Evolutionary conservation across 2,797 vertebrate species (phyloP), one percentile per base, ranked within the genome.

Genomic region (Mus minutoides): DNA sequence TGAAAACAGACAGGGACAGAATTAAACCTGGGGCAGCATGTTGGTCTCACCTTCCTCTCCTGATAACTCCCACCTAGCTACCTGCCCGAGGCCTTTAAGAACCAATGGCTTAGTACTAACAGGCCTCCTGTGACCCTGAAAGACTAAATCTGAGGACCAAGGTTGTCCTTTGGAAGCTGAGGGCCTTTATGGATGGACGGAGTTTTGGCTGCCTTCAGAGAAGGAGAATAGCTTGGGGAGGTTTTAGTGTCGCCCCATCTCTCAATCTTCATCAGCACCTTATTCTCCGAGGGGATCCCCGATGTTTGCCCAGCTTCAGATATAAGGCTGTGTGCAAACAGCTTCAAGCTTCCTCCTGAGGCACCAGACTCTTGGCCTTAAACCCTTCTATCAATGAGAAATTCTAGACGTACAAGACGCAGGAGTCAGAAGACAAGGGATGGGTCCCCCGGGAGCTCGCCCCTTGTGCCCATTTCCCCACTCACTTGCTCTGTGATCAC

Each of bases 1-100:
- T 99, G 95, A 94, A 95, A 98, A 98, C 91, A 97, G 90, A 98
- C 96, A 73, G 13, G 94, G 97, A 97, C 94, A 97, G 92, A 0
- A 0, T 98, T 82, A 98, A 0, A 37, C 29, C 95, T 3, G 4
- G 56, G 64, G 95, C 64, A 69, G 84, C 40, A 3, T 77, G 80
- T 71, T 58, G 56, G 94, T 88, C 75, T 88, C 60, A 2, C 6
- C 4, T 12, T 2, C 2, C 37, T n/a, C 56, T 40, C 73, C 60
- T 31, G 43, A 67, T 84, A 52, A 83, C 49, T 73, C 54, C 34
- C 22, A 3, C 58, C 75, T 73, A 9, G 62, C 31, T 24, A 4
- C 40, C 2, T 17, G 22, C 49, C 7, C 10, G 0, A 22, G 64
- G 73, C 71, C 93, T 88, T 60, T 0, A 3, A 69, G 77, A 29